These are phyloP conservation scores for Tinamus guttatus DNA, from an alignment of 2,113 vertebrate genomes.

Conservation along the genomic window DNA sequence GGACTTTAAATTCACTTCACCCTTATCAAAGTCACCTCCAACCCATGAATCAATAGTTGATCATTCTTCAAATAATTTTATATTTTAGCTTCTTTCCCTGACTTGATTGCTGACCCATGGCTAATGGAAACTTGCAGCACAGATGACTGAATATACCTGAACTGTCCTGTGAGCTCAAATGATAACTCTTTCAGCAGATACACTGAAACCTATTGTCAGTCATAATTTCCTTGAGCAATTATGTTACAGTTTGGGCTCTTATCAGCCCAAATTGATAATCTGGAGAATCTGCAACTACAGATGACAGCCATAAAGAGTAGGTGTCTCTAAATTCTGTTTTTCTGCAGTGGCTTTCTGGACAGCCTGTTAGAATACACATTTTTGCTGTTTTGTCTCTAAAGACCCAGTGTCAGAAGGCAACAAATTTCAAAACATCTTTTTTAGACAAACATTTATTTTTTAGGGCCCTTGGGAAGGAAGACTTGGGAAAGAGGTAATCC, in stretches of 20 bases:
- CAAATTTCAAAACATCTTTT: not conserved
- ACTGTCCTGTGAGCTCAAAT: not conserved
- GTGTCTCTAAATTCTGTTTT: not conserved
- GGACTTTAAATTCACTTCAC: not conserved
- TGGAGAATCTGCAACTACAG: not conserved
- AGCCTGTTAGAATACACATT: not conserved
- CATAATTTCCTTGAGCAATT: not conserved
- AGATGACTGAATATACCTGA: not conserved
- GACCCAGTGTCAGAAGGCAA: not conserved
- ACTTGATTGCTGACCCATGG: not conserved
- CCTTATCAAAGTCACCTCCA: not conserved
- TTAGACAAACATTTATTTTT: not conserved
- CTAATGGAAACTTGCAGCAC: not conserved
- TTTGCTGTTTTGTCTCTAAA: not conserved
- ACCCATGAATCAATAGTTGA: not conserved
- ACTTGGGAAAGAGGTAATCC: not conserved
- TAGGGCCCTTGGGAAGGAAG: not conserved
- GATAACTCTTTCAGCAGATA: not conserved
- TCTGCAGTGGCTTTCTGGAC: not conserved
- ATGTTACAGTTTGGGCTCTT: not conserved
- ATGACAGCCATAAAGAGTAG: not conserved
- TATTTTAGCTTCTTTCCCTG: not conserved
- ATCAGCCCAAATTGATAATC: not conserved
- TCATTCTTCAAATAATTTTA: not conserved
- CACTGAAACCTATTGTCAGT: not conserved